Percentiles rank a stretch among this genome's conserved stretches.
These are phyloP conservation scores for Macrotus californicus DNA, from an alignment of 2,113 vertebrate genomes.

Conservation along the genomic window DNA sequence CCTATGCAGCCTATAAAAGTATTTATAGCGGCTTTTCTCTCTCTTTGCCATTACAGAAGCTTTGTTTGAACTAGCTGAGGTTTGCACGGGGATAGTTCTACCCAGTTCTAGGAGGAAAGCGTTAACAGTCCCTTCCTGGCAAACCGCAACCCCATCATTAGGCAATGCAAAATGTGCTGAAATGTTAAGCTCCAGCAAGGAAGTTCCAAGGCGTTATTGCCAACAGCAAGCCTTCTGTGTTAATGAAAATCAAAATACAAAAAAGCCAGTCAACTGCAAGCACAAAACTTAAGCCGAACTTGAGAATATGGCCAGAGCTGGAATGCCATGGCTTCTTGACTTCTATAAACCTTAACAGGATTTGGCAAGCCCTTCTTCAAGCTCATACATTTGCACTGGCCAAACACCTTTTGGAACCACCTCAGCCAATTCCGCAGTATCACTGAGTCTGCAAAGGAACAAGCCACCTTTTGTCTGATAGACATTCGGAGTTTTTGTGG, in stretches of 20 bases:
- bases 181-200: conserved; percentile 66
- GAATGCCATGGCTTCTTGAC: conserved; percentile 62
- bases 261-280: conserved; percentile 57
- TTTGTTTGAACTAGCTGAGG: conserved; percentile 72
- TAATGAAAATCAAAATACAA: conserved; percentile 72
- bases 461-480: conserved; percentile 62
- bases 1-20: conserved; percentile 76
- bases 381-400: conserved; percentile 56
- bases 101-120: conserved; percentile 62
- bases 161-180: conserved; percentile 58
- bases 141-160: conserved; percentile 27
- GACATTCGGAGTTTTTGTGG: conserved; percentile 22
- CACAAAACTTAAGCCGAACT: conserved; percentile 62
- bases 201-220: conserved; percentile 58
- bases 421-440: conserved; percentile 44
- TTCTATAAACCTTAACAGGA: conserved; percentile 70
- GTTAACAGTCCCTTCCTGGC: conserved; percentile 63
- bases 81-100: conserved; percentile 61
- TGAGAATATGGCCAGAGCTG: conserved; percentile 65
- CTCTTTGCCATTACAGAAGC: conserved; percentile 58
- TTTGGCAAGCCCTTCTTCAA: conserved; percentile 58
- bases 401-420: conserved; percentile 65
- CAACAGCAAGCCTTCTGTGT: conserved; percentile 68
- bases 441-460: not conserved
- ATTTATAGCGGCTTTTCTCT: conserved; percentile 75